Evolutionary conservation across 2,797 vertebrate species (phyloP).

Genomic region (Thunnus albacares): DNA sequence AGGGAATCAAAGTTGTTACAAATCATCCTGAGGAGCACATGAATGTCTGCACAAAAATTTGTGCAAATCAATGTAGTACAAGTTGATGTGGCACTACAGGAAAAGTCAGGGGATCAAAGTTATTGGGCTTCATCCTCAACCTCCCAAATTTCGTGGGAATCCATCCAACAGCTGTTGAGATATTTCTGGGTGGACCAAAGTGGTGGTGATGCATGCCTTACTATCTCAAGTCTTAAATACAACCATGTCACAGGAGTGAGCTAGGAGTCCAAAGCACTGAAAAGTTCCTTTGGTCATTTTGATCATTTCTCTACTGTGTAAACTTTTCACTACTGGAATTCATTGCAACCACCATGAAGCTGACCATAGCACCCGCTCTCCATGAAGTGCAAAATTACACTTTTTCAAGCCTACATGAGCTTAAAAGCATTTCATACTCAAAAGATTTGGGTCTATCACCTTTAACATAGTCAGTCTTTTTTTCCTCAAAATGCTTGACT

Average conservation of each 20-base stretch:
- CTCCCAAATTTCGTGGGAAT: no score
- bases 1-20: not conserved
- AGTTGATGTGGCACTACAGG: no score
- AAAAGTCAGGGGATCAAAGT: no score
- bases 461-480: not conserved
- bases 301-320: no score
- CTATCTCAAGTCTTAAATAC: not conserved
- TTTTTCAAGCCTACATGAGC: not conserved
- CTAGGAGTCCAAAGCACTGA: not conserved
- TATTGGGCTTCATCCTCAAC: no score
- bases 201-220: not conserved
- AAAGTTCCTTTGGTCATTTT: no score
- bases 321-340: conserved; percentile 1
- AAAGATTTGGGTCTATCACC: not conserved
- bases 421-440: not conserved
- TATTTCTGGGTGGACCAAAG: no score
- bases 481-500: not conserved
- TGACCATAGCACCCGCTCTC: not conserved
- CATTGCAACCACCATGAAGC: not conserved
- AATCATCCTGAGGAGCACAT: no score
- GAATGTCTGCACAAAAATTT: no score
- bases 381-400: not conserved
- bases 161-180: no score
- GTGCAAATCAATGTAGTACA: no score
- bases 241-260: not conserved